Conservation (phyloP, 1,140 invertebrate species). For the Heliothis subflexa region DNA sequence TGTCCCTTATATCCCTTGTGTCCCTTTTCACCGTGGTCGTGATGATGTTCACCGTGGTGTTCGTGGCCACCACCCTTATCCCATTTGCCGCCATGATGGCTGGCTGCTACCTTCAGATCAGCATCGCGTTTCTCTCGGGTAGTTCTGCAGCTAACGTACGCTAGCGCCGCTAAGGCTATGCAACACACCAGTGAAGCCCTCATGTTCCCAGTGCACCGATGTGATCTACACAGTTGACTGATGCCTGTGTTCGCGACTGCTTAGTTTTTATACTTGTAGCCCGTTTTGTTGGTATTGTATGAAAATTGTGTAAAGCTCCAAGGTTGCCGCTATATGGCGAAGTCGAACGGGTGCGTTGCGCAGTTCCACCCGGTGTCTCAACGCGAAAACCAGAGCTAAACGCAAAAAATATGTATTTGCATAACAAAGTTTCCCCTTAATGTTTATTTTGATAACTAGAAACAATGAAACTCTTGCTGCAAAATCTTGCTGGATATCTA, state of each 20-base stretch:
- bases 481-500: too few species aligned
- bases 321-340: slow-evolving; percentile 74
- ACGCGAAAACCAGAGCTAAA: slow-evolving; percentile 48
- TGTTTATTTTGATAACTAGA: background rate
- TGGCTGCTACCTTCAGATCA: slow-evolving; percentile 86
- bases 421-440: slow-evolving; percentile 13
- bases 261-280: slow-evolving; percentile 78
- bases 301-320: slow-evolving; percentile 76
- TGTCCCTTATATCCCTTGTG: slow-evolving; percentile 88
- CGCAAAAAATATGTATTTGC: background rate
- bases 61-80: slow-evolving; percentile 86
- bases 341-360: slow-evolving; percentile 66
- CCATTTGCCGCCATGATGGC: slow-evolving; percentile 75
- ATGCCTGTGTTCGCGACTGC: slow-evolving; percentile 60
- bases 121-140: slow-evolving; percentile 78
- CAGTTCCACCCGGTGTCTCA: slow-evolving; percentile 60
- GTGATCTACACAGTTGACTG: slow-evolving; percentile 71
- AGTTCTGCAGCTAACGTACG: slow-evolving; percentile 72
- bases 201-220: slow-evolving; percentile 73
- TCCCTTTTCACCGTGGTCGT: slow-evolving; percentile 85
- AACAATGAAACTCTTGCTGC: too few species aligned
- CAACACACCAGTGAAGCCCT: slow-evolving; percentile 73
- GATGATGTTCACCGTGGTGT: slow-evolving; percentile 86
- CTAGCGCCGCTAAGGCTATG: slow-evolving; percentile 71
- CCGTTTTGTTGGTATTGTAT: slow-evolving; percentile 73